These are phyloP conservation scores for Hemibagrus guttatus DNA, from an alignment of 2,797 vertebrate species.

Conservation along the genomic window DNA sequence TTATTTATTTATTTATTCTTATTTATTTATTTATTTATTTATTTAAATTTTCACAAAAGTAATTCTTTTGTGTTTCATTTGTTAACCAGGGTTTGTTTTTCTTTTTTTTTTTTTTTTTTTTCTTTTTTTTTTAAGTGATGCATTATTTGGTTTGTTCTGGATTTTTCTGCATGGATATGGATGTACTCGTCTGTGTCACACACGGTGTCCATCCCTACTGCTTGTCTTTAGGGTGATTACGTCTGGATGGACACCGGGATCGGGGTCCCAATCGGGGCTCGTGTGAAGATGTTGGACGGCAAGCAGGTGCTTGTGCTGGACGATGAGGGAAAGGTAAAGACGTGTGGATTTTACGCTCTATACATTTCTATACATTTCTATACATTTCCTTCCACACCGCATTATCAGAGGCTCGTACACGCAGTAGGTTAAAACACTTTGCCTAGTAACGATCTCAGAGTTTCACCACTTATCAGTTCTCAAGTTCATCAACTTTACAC, in stretches of 20 bases:
- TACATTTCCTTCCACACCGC: not conserved
- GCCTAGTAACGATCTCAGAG: not conserved
- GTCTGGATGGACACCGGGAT: conserved; percentile 83
- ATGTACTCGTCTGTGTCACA: not conserved
- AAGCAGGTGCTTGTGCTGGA: conserved; percentile 80
- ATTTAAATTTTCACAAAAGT: not conserved
- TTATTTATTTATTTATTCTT: too few species aligned
- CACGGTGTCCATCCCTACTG: too few species aligned
- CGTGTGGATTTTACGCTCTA: not conserved
- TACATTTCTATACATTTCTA: not conserved
- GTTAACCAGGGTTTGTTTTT: not conserved
- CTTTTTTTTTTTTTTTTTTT: not conserved
- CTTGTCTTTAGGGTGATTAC: conserved; percentile 83
- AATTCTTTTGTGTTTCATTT: not conserved
- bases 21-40: too few species aligned
- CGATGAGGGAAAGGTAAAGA: conserved; percentile 88
- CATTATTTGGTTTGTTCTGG: not conserved
- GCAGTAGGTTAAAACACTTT: not conserved
- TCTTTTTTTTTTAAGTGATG: not conserved
- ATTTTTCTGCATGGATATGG: too few species aligned
- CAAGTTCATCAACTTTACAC: not conserved
- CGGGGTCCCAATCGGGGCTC: conserved; percentile 83
- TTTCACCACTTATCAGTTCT: conserved; percentile 2
- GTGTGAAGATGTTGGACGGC: conserved; percentile 77
- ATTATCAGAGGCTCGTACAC: not conserved